Evolutionary conservation across 2,797 vertebrate genomes (phyloP), one percentile per base, ranked within the genome.

Genomic region (Aulostomus chinensis): DNA sequence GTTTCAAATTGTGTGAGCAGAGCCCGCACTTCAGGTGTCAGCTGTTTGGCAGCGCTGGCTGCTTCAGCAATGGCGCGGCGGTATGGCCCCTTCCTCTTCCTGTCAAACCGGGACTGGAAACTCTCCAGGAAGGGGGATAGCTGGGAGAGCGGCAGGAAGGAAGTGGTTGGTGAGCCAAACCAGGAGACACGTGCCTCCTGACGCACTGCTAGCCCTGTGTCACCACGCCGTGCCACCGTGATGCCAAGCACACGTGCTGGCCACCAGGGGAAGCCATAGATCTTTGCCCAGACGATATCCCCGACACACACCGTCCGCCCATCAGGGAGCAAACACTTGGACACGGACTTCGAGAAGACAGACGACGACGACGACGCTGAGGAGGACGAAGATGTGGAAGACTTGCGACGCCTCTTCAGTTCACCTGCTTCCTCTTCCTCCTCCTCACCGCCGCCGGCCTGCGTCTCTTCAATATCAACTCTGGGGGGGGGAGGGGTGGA

Each of bases 261-360:
- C 96, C 97, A 99, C 97, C 97, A 99, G 28, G 97, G 96, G 78
- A 98, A 99, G 79, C 97, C 97, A 18, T 96, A 97, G 68, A 99
- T 98, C 92, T 99, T 99, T 37, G 97, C 97, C 97, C 96, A 99
- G 26, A 99, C 97, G 72, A 99, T 98, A 93, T 98, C 96, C 60
- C 97, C 96, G 52, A 97, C 93, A 31, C 96, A 98, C 85, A 98
- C 92, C 68, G 92, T 94, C 76, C 95, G 95, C 81, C 95, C 96
- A 85, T 97, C 95, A 13, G 94, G 91, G 40, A 95, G 93, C 68
- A 94, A 76, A 60, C 93, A 94, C 51, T 97, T 97, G 53, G 96
- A 94, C 81, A 99, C 96, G 7, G 94, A 93, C 93, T 98, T 98
- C 76, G 95, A 96, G 92, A 96, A 97, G 66, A 96, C 90, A 30